These are phyloP conservation scores for Atractosteus spatula DNA, from an alignment of 2,113 vertebrate species.

Conservation along the genomic window DNA sequence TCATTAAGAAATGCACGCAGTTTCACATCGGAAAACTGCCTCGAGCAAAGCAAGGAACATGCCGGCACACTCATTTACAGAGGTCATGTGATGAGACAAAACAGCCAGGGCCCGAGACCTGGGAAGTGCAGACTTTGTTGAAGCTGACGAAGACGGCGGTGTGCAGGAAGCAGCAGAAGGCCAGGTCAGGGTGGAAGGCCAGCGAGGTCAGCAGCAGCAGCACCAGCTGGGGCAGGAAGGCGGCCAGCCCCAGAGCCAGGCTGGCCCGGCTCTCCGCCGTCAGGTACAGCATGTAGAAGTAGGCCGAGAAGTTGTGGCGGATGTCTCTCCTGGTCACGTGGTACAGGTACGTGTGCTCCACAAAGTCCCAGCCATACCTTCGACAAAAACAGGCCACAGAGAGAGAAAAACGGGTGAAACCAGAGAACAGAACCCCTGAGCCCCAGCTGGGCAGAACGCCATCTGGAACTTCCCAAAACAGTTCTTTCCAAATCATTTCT, in stretches of 20 bases:
- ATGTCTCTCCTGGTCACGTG: conserved; percentile 89
- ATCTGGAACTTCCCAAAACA: no score
- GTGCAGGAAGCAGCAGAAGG: conserved; percentile 87
- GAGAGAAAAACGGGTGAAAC: no score
- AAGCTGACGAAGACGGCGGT: conserved; percentile 89
- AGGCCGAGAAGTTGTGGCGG: conserved; percentile 93
- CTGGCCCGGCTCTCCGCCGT: conserved; percentile 83
- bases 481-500: no score
- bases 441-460: no score
- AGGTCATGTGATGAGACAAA: neutral
- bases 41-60: neutral
- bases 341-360: conserved; percentile 89
- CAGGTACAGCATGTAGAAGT: conserved; percentile 94
- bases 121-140: conserved; percentile 98
- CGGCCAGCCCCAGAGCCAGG: conserved; percentile 68
- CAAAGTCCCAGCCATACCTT: conserved; percentile 85
- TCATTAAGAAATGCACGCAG: no score
- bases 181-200: conserved; percentile 75
- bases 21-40: no score
- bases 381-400: neutral
- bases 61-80: neutral
- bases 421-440: no score
- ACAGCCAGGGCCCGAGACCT: conserved; percentile 50
- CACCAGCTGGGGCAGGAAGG: conserved; percentile 82
- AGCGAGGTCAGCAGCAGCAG: conserved; percentile 72